Percentiles rank a stretch among this genome's conserved stretches.
phyloP scores from a whole-genome alignment of 1,140 invertebrate genomes.

The Drosophila rhopaloa region DNA sequence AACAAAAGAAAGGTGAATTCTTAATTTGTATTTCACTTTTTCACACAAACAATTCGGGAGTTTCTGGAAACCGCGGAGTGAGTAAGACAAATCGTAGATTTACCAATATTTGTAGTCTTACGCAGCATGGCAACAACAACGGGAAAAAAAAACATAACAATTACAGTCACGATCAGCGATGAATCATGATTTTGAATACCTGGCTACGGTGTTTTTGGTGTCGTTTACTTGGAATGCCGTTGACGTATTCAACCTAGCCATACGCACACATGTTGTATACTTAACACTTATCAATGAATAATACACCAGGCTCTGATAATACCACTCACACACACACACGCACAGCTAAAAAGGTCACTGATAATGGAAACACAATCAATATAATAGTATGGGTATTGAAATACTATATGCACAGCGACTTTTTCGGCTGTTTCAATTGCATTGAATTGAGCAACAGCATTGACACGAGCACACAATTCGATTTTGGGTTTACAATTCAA shows the following conservation, averaged over 20 bases:
- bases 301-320: conserved; percentile 50
- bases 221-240: conserved; percentile 60
- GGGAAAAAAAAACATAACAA: conserved; percentile 12
- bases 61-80: conserved; percentile 36
- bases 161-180: conserved; percentile 50
- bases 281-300: conserved; percentile 70
- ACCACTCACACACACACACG: conserved; percentile 13
- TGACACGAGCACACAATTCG: conserved; percentile 17
- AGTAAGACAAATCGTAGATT: conserved; percentile 44
- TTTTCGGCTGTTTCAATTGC: conserved; percentile 26
- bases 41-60: conserved; percentile 19
- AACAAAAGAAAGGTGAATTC: conserved; percentile 37
- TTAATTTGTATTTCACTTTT: neutral
- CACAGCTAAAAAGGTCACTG: conserved; percentile 40
- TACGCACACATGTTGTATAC: conserved; percentile 10
- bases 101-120: conserved; percentile 41
- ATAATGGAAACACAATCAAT: conserved; percentile 13
- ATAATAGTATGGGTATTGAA: neutral
- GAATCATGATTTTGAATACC: conserved; percentile 62
- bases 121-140: conserved; percentile 26
- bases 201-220: conserved; percentile 51
- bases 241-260: conserved; percentile 34
- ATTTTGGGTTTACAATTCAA: conserved; percentile 54
- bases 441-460: conserved; percentile 46
- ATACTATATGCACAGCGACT: conserved; percentile 17